Base-by-base conservation (phyloP, 2,113 vertebrate species). In the Hippocampus abdominalis region DNA sequence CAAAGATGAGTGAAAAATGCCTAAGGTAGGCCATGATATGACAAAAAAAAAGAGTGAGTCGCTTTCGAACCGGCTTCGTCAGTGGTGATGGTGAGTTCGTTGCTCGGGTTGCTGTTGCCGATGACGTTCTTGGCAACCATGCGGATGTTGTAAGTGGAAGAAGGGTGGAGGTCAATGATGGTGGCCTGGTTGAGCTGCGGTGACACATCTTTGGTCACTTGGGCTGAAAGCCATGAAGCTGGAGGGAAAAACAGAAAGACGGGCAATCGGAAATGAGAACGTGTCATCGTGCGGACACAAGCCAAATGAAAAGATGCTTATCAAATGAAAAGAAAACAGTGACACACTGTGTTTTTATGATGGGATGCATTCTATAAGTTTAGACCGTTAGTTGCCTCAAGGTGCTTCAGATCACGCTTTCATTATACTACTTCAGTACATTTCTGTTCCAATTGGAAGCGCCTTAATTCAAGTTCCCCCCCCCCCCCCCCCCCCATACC, bases 81-180 rank as follows among this genome's bases (percentile, higher is more conserved):
- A 0, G 97, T 98, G 8, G 97, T 99, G 91, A 99, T 96, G 87
- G 95, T 98, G 85, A 99, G 95, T 87, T 99, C 98, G 3, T 99
- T 99, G 94, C 98, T 99, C 72, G 98, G 95, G 78, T 96, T 94
- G 15, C 98, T 98, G 89, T 96, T 97, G 89, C 97, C 97, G 1
- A 99, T 98, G 82, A 94, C 93, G 83, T 99, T 99, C 92, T 98
- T 99, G 84, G 97, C 97, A 3, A 97, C 96, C 96, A 99, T 98
- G 83, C 96, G 98, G 83, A 99, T 98, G 91, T 96, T 98, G 91
- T 99, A 99, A 66, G 96, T 96, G 84, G 98, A 98, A 46, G 98
- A 98, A n/a, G 98, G 96, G 83, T 98, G 98, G 68, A 99, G 94
- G 81, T 98, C 98, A 67, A 99, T 99, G 88, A 99, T 99, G 53